Evolutionary conservation across 2,797 vertebrate species (phyloP), one percentile per base, ranked within the genome.

Genomic region (Sciurus vulgaris): DNA sequence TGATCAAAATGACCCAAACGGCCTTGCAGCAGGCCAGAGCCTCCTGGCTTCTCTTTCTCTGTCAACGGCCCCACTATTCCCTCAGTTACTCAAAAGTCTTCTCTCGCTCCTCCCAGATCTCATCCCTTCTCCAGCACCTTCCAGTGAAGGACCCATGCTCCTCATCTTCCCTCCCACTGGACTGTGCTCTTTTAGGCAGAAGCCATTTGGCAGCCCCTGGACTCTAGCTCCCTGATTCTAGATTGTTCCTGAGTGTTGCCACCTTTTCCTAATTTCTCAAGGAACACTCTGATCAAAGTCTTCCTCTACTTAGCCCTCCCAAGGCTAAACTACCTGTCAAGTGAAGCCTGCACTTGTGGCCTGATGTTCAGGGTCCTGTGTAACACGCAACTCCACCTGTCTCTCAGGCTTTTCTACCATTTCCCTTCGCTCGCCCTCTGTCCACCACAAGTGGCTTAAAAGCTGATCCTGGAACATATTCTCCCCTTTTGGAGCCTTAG

Each of bases 151-250:
- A 9, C 72, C 56, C 15, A 20, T 9, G 22, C 33, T 84, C 24
- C 49, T 54, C 41, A 22, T n/a, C 22, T 77, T 81, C 49, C 47
- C 33, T 14, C 22, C 3, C 26, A 79, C 5, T 22, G 30, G 35
- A 70, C 13, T 3, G 35, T 26, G 1, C 24, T 67, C 77, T 17
- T 20, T 15, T 0, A 0, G 22, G 22, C 20, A 1, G 1, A 1
- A 12, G 0, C 4, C 30, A 4, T 30, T 54, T 4, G 47, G 85
- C 41, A 22, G 28, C 3, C 24, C 3, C 44, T 9, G 4, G 9
- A 14, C 35, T n/a, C 81, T 10, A 15, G 47, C 14, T 73, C 63
- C 41, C 38, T 14, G 9, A 0, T 20, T 90, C 44, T 13, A 35
- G 8, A 7, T n/a, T 10, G 26, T 89, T 59, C n/a, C 61, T 47